Base-by-base conservation (phyloP, 2,888 invertebrate species). In the Bellardia pandia region DNA sequence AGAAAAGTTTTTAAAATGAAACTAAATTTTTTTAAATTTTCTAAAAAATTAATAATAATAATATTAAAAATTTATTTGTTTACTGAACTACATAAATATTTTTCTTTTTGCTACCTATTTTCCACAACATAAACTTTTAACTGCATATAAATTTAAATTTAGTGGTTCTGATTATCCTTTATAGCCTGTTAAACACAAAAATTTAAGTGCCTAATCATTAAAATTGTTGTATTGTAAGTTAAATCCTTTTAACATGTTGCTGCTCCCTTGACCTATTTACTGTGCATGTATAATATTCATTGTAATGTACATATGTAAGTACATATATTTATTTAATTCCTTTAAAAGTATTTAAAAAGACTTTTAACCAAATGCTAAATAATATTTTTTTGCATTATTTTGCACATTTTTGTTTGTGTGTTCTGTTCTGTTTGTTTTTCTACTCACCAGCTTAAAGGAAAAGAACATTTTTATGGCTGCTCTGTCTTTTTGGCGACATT, bases 401-500 rank as follows among this genome's bases (percentile, higher is more conserved):
- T 76, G 82, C 75, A 82, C 51, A 76, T 75, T 82, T 69, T 62
- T 71, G 45, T 58, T 58, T 13, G 3, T 53, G 23, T 56, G 16
- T 8, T 37, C 2, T 11, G 11, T 33, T 60, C 7, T 60, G 33
- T n/a, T 62, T 51, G 42, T 64, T 56, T 64, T 72, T 53, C n/a
- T 56, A 14, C 72, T 37, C 37, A 60, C 8, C 42, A 53, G 56
- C 56, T 64, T 33, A 74, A 66, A 62, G 60, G 68, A 48, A 60
- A 60, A 48, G 69, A n/a, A 62, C 82, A 86, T 72, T 82, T 86
- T 72, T 86, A 86, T 76, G 82, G 86, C 58, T 82, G 81, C 86
- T 76, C 13, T 74, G 72, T 60, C 60, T 72, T 79, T 86, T 82
- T 74, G 86, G 86, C 86, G 86, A 77, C 86, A 82, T 74, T 78